phyloP scores from a whole-genome alignment of 2,888 invertebrate genomes.

The Drosophila diplacantha region DNA sequence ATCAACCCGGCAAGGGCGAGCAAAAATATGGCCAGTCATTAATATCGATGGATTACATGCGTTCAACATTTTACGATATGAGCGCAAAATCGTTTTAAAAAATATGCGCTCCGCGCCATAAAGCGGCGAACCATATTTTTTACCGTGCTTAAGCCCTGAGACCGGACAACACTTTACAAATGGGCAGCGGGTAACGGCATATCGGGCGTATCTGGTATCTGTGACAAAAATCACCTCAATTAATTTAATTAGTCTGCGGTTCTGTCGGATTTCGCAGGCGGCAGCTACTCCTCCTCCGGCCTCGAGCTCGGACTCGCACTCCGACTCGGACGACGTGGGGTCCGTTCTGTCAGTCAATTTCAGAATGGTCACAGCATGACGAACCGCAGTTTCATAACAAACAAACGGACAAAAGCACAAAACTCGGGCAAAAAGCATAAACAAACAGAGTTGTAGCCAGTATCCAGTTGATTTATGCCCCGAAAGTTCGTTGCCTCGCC shows the following conservation, averaged over 20 bases:
- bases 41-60: conserved; percentile 70
- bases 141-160: conserved; percentile 23
- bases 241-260: conserved; percentile 73
- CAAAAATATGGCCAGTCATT: conserved; percentile 65
- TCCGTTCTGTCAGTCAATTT: conserved; percentile 23
- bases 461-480: conserved; percentile 63
- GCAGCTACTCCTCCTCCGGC: conserved; percentile 10
- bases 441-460: conserved; percentile 45
- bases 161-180: conserved; percentile 51
- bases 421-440: conserved; percentile 38
- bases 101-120: conserved; percentile 26
- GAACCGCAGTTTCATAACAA: conserved; percentile 44
- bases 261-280: conserved; percentile 31
- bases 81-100: conserved; percentile 45
- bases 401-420: conserved; percentile 25
- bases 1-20: conserved; percentile 50
- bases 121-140: conserved; percentile 34
- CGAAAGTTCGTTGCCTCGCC: conserved; percentile 34
- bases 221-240: conserved; percentile 72
- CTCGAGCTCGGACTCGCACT: background rate
- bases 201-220: conserved; percentile 39
- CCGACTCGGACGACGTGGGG: conserved; percentile 14
- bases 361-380: conserved; percentile 61
- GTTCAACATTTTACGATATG: conserved; percentile 61
- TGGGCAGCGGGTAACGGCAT: conserved; percentile 47